Evolutionary conservation across 2,797 vertebrate species (phyloP).

Genomic region (Siniperca undulata): DNA sequence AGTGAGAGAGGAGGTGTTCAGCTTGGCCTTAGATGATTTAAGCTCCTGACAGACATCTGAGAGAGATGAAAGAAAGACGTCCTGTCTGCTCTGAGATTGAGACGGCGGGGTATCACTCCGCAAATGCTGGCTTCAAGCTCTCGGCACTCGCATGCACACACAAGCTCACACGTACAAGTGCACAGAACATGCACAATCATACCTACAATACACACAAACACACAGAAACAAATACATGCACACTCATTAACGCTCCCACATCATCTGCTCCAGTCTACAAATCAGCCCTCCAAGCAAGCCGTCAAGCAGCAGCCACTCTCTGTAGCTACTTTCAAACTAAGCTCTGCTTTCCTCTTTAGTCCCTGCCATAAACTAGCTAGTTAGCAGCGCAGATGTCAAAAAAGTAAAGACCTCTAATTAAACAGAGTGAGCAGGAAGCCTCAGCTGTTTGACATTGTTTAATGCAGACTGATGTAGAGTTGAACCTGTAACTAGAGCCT

Average conservation of each 20-base stretch:
- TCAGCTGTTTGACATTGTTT: constrained; percentile 26
- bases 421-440: constrained; percentile 21
- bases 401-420: constrained; percentile 34
- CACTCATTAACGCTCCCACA: neutral
- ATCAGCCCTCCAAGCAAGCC: neutral
- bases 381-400: constrained; percentile 28
- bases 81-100: constrained; percentile 58
- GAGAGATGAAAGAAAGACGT: constrained; percentile 75
- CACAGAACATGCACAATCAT: neutral
- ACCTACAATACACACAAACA: neutral
- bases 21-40: constrained; percentile 65
- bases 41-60: constrained; percentile 75
- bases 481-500: neutral
- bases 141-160: neutral
- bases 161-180: neutral
- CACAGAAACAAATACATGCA: neutral
- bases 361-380: constrained; percentile 17
- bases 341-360: constrained; percentile 6
- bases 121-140: constrained; percentile 32
- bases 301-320: constrained; percentile 4
- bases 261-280: constrained; percentile 12
- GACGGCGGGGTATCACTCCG: constrained; percentile 28
- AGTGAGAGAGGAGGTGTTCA: constrained; percentile 53
- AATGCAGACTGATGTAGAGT: constrained; percentile 16
- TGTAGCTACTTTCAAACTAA: constrained; percentile 8